Conservation (phyloP, 2,113 vertebrate genomes). For the Ptyas mucosa region DNA sequence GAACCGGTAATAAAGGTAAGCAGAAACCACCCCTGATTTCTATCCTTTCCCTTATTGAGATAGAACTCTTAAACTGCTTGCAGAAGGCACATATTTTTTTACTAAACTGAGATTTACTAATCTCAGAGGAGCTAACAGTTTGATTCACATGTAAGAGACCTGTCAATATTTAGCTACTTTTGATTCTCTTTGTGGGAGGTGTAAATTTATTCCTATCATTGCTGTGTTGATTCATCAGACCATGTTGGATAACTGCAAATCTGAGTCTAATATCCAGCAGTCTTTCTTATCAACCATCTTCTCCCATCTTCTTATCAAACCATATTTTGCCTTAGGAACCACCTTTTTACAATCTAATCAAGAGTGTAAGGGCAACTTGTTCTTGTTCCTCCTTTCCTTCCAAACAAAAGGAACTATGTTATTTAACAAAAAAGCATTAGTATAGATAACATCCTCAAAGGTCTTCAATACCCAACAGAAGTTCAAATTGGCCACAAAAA, state of each 20-base stretch:
- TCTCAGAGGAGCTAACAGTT: neutral
- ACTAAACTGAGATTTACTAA: neutral
- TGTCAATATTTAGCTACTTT: neutral
- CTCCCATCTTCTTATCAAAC: neutral
- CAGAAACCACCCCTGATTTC: neutral
- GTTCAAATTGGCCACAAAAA: neutral
- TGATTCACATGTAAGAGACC: neutral
- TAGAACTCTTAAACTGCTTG: neutral
- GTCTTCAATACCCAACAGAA: neutral
- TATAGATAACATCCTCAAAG: neutral
- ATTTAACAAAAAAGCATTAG: neutral
- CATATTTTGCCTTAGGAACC: neutral
- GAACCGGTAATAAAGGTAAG: no score
- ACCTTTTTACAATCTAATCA: neutral
- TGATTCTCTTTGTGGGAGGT: neutral
- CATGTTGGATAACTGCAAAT: neutral
- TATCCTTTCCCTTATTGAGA: neutral
- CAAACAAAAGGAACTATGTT: neutral
- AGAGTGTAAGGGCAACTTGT: neutral
- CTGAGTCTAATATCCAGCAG: neutral
- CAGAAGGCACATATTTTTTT: neutral
- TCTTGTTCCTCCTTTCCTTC: neutral
- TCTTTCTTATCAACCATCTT: neutral
- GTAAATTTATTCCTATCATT: neutral
- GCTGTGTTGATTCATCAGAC: neutral